phyloP scores from a whole-genome alignment of 2,888 invertebrate genomes.

The Drosophila leonis region DNA sequence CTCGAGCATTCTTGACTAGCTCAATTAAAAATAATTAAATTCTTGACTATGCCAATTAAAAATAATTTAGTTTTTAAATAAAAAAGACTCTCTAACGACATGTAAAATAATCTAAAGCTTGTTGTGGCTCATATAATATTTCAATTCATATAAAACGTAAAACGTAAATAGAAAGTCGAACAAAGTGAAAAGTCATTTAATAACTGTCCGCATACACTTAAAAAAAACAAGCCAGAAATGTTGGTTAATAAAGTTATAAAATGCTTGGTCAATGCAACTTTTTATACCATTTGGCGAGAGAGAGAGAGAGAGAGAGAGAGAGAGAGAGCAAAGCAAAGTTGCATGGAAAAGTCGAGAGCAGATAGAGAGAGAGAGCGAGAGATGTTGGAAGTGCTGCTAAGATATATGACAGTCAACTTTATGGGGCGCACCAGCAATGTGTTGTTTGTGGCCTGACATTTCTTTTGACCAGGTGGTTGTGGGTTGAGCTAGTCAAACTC shows the following conservation, averaged over 20 bases:
- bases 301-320: background rate
- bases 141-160: background rate
- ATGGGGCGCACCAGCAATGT: constrained; percentile 12
- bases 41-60: too few relatives aligned
- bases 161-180: background rate
- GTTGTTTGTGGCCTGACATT: constrained; percentile 19
- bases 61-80: too few relatives aligned
- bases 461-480: constrained; percentile 4
- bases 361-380: background rate
- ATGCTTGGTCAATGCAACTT: constrained; percentile 8
- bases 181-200: constrained; percentile 13
- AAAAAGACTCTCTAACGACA: background rate
- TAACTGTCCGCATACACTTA: background rate
- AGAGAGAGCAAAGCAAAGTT: background rate
- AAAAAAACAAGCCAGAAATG: background rate
- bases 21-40: background rate
- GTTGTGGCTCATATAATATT: background rate
- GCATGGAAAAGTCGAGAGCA: background rate
- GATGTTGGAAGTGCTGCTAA: background rate
- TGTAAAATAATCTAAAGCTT: background rate
- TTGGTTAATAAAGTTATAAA: constrained; percentile 24
- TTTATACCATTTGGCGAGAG: constrained; percentile 1
- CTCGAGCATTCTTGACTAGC: background rate
- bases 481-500: constrained; percentile 45
- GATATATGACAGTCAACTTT: constrained; percentile 11